Evolutionary conservation across 2,888 invertebrate species (phyloP), one percentile per base, ranked within the genome.

Genomic region (Dynastes maya): DNA sequence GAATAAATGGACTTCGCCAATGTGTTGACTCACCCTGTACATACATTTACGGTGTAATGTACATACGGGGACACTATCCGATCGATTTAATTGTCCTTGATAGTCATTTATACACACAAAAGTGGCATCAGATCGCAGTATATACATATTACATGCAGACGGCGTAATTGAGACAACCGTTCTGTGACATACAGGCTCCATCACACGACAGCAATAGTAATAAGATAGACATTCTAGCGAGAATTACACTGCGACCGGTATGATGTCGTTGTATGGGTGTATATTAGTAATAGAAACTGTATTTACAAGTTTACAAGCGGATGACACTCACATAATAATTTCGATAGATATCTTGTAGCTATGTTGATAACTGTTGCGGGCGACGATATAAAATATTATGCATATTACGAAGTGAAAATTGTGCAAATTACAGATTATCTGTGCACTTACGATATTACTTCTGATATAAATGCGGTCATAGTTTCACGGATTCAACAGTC

Each of bases 111-210:
- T 9, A 68, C 51, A 45, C 1, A 68, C 49, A 29, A 22, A 55
- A 55, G 53, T 8, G 45, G 16, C 16, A 55, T 51, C 71, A 71
- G 32, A 71, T n/a, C n/a, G 45, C 40, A 45, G 61, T 16, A 16
- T 61, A 68, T 49, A 68, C 68, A 58, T 71, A 71, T 71, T 55
- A 58, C 71, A 71, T 71, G 71, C 71, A 71, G 71, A 71, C 71
- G 55, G 58, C 58, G 71, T 71, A 71, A 71, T 55, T 55, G 71
- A 71, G 71, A 71, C 71, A 71, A 71, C 71, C 71, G 71, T 71
- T 71, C 11, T 71, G 71, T 71, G 71, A 55, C 71, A 71, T 71
- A 71, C 37, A 71, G 71, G 71, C 37, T 55, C 49, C 27, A 55
- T n/a, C 32, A 71, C 71, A 55, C 71, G 58, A 58, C 58, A 58